A percentile compares a stretch with the other conserved stretches of the same genome.
phyloP scores from a whole-genome alignment of 2,797 vertebrate genomes.

The Siniperca undulata region DNA sequence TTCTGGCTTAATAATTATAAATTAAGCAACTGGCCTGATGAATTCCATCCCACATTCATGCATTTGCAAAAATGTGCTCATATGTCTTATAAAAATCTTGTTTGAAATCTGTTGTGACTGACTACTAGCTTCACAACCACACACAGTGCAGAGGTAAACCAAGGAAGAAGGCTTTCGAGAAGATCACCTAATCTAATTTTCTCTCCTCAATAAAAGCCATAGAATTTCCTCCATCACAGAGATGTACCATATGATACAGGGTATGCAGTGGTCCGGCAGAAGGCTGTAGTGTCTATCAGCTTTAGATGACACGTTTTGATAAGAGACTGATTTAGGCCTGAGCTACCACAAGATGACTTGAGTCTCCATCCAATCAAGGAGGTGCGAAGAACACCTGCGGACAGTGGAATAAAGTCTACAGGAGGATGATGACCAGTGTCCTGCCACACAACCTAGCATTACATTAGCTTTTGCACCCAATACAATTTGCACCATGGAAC shows the following conservation, averaged over 20 bases:
- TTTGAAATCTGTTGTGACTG: constrained; percentile 4
- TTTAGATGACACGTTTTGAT: constrained; percentile 84
- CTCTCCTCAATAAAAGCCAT: constrained; percentile 71
- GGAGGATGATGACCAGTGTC: constrained; percentile 73
- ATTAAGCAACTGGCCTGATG: neutral
- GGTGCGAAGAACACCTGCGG: constrained; percentile 82
- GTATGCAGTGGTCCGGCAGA: constrained; percentile 69
- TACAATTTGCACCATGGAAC: constrained; percentile 71
- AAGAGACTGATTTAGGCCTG: constrained; percentile 79
- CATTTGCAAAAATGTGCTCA: neutral
- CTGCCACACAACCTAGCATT: constrained; percentile 66
- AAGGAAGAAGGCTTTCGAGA: constrained; percentile 48
- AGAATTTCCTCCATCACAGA: constrained; percentile 70
- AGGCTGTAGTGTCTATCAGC: constrained; percentile 81
- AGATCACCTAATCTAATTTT: constrained; percentile 75
- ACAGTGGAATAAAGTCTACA: constrained; percentile 79
- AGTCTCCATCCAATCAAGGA: constrained; percentile 84
- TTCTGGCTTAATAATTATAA: neutral
- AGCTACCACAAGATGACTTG: constrained; percentile 78
- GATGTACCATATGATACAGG: constrained; percentile 76
- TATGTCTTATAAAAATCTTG: constrained; percentile 8
- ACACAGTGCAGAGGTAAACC: constrained; percentile 36
- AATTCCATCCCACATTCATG: neutral
- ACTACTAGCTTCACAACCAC: constrained; percentile 15
- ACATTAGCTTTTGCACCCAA: constrained; percentile 72